Percentiles rank a stretch among this genome's conserved stretches.
Evolutionary conservation across 2,113 vertebrate genomes (phyloP).

Genomic region (Syrrhaptes paradoxus): DNA sequence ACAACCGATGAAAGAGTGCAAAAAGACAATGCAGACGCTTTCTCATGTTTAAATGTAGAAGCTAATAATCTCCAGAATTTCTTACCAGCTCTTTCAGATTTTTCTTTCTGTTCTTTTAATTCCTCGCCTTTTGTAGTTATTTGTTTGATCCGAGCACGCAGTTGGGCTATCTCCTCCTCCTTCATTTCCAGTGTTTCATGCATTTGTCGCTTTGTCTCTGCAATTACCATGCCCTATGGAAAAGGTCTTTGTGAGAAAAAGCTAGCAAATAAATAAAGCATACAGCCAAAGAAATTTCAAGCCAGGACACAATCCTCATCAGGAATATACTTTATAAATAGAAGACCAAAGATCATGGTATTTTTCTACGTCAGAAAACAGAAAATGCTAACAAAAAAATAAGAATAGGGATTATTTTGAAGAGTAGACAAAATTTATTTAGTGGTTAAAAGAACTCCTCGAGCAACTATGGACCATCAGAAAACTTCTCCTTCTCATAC

Average conservation of each 20-base stretch:
- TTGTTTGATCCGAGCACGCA: slow-evolving; percentile 85
- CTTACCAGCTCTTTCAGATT: slow-evolving; percentile 93
- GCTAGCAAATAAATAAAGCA: slow-evolving; percentile 19
- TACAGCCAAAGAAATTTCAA: background rate
- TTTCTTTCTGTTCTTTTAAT: slow-evolving; percentile 92
- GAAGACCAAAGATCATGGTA: background rate
- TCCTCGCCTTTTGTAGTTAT: slow-evolving; percentile 83
- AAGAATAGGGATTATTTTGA: background rate
- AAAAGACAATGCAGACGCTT: background rate
- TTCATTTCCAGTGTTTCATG: slow-evolving; percentile 96
- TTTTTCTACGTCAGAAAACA: background rate
- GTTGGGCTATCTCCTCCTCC: slow-evolving; percentile 91
- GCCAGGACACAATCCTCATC: background rate
- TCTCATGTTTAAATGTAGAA: background rate
- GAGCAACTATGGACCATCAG: background rate
- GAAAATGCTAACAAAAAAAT: background rate
- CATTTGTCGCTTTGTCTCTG: slow-evolving; percentile 97
- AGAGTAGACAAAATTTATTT: background rate
- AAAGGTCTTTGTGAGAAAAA: slow-evolving; percentile 57
- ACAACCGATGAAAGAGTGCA: background rate
- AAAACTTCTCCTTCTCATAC: background rate
- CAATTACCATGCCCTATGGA: slow-evolving; percentile 94
- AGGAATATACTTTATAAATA: background rate
- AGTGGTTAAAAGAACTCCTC: background rate
- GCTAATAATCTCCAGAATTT: background rate